Percentiles rank a stretch among this genome's conserved stretches.
Conservation (phyloP, 2,113 vertebrate species). For the Casuarius casuarius region DNA sequence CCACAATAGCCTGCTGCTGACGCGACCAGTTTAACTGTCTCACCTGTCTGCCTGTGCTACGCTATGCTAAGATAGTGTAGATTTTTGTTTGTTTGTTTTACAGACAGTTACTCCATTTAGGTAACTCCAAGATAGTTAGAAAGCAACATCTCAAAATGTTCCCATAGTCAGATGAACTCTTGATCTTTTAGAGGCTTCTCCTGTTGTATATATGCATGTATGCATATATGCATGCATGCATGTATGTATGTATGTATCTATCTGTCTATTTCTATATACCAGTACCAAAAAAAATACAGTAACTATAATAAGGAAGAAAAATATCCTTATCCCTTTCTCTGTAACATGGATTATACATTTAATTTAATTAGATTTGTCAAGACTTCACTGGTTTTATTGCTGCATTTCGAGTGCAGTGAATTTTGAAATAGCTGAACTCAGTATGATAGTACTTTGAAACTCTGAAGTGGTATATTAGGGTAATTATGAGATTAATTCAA, state of each 20-base stretch:
- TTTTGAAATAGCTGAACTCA: neutral
- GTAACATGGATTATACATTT: neutral
- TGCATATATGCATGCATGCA: no score
- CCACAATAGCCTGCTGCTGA: fast-evolving
- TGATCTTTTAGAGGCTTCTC: neutral
- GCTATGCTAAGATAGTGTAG: neutral
- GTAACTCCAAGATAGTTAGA: neutral
- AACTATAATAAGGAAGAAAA: neutral
- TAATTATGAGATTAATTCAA: neutral
- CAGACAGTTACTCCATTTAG: neutral
- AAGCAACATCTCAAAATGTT: neutral
- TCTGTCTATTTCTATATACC: no score
- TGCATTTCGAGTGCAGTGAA: neutral
- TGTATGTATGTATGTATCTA: no score
- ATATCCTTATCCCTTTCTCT: neutral
- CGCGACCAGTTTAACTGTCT: neutral
- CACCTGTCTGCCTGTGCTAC: neutral
- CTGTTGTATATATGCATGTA: neutral
- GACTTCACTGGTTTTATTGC: neutral
- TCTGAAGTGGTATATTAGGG: neutral
- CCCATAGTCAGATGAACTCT: neutral
- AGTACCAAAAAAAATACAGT: neutral
- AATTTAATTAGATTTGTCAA: neutral
- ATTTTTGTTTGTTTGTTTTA: neutral
- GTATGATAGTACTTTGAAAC: neutral